phyloP scores from a whole-genome alignment of 2,797 vertebrate species.

The Sebastes elongatus region DNA sequence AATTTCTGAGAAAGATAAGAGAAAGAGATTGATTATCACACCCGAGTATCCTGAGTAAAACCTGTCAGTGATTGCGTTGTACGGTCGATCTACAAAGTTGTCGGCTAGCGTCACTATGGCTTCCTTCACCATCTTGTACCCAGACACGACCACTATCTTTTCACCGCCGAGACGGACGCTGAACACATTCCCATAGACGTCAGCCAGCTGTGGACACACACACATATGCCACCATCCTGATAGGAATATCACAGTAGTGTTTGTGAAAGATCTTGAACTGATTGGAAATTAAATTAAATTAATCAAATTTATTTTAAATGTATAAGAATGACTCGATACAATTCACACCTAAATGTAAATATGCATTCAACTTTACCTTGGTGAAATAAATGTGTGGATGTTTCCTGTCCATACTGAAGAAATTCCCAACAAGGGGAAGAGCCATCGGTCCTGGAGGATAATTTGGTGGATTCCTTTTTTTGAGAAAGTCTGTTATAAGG shows the following conservation, averaged over 20 bases:
- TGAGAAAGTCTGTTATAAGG: slow-evolving; percentile 74
- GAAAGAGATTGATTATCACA: not conserved
- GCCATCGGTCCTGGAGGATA: slow-evolving; percentile 81
- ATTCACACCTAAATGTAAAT: not conserved
- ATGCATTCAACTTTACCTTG: slow-evolving; percentile 71
- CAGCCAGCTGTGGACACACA: slow-evolving; percentile 72
- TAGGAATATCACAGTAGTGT: not conserved
- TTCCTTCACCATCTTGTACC: not conserved
- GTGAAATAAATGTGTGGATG: slow-evolving; percentile 76
- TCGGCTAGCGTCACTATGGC: not conserved
- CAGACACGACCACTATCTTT: not conserved
- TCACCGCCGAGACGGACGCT: not conserved
- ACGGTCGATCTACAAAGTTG: not conserved
- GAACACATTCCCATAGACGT: slow-evolving; percentile 80
- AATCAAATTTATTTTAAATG: not conserved
- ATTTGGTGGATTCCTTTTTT: slow-evolving; percentile 78
- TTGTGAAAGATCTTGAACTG: not conserved
- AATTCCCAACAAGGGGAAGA: slow-evolving; percentile 81
- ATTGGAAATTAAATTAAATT: not conserved
- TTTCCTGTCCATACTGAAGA: slow-evolving; percentile 70
- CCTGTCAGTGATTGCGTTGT: not conserved
- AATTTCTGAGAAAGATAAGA: not conserved
- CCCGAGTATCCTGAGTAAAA: not conserved
- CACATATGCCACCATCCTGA: not conserved
- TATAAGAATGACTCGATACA: not conserved